Percentiles rank a stretch among this genome's conserved stretches.
Evolutionary conservation across 1,140 invertebrate genomes (phyloP).

Genomic region (Drosophila malerkotliana): DNA sequence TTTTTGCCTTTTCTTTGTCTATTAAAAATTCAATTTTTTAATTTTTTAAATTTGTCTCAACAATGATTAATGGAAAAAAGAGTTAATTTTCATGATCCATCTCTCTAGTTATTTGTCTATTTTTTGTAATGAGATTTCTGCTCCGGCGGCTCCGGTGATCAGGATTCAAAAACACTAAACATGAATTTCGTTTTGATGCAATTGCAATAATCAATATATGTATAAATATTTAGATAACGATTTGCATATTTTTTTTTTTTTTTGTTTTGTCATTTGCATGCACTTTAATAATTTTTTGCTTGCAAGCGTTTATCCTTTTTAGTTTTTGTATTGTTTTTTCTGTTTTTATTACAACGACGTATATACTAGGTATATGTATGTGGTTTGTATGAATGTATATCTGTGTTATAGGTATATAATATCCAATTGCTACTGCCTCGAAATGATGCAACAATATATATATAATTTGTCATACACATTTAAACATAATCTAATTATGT

Average conservation of each 20-base stretch:
- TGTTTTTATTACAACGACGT: constrained; percentile 75
- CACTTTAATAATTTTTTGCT: constrained; percentile 56
- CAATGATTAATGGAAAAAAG: constrained; percentile 61
- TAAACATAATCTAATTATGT: constrained; percentile 78
- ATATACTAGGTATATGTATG: constrained; percentile 78
- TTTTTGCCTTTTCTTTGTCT: constrained; percentile 23
- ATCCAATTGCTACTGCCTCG: constrained; percentile 77
- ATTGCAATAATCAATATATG: constrained; percentile 63
- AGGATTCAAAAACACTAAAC: constrained; percentile 71
- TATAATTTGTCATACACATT: constrained; percentile 72
- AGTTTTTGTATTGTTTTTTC: constrained; percentile 40
- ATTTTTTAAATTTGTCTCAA: constrained; percentile 66
- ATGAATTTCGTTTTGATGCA: constrained; percentile 59
- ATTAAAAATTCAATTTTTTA: constrained; percentile 43
- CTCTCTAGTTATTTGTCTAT: constrained; percentile 77
- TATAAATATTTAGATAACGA: constrained; percentile 81
- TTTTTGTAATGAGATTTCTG: constrained; percentile 76
- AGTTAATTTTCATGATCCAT: constrained; percentile 40
- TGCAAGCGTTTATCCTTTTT: constrained; percentile 37
- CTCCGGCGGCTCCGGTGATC: constrained; percentile 1
- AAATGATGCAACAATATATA: constrained; percentile 65
- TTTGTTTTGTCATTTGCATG: constrained; percentile 40
- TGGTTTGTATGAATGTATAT: constrained; percentile 65
- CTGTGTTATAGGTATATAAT: constrained; percentile 63
- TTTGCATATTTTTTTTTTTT: constrained; percentile 53